Base-by-base conservation (phyloP, 2,888 invertebrate species). In the Nudaria mundana region DNA sequence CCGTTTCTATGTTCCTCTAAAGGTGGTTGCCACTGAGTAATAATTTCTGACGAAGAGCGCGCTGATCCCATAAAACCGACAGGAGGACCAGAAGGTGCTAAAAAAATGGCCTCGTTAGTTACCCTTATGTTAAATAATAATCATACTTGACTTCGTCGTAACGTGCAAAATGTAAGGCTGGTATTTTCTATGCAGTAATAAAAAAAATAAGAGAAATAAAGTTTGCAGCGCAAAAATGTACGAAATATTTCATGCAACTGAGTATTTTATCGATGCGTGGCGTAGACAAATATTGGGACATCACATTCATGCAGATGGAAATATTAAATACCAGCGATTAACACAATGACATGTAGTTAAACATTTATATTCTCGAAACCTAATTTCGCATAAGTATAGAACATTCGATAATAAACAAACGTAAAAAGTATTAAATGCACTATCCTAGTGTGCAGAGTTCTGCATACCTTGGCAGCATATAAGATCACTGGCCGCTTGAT, bases 21-120 rank as follows among this genome's bases (percentile, higher is more conserved):
- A 0, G 99, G 99, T 15, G 97, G 96, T 72, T 97, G 97, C 98
- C 98, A 99, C 71, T 98, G 98, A 0, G 98, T 95, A 64, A 98
- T 97, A 44, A 99, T 98, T 81, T 98, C 97, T 0, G 97, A 96
- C 7, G 97, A 95, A 8, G 98, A 97, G 44, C 98, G 91, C 0
- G 98, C 97, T 0, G 97, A 97, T 3, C 98, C 98, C 58, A 97
- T 97, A 67, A 99, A 97, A 16, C 97, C 97, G 33, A 95, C 91
- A 0, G 99, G 99, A 2, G 99, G 97, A 16, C 97, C 98, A 44
- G 98, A 98, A 0, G 99, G 99, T 32, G 98, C 98, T 98, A 81
- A 1, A 10, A 30, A 12, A 31, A 16, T 29, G 25, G 2, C 4
- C 13, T 11, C 12, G 12, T 18, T n/a, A n/a, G n/a, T n/a, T n/a